phyloP scores from a whole-genome alignment of 2,113 vertebrate species.

The Saccopteryx leptura region DNA sequence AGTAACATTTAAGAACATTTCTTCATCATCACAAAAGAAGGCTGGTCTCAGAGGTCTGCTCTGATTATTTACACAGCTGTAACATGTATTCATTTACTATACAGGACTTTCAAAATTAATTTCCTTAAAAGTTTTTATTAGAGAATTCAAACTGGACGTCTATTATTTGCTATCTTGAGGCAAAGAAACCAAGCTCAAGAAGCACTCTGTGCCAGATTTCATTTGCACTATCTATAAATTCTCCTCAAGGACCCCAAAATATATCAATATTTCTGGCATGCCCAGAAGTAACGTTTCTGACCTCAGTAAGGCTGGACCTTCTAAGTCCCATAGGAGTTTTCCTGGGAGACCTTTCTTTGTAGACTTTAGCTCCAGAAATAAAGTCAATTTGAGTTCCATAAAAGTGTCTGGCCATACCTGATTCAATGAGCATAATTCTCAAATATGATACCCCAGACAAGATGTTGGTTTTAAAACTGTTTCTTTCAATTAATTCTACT shows the following conservation, averaged over 20 bases:
- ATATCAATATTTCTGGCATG: neutral
- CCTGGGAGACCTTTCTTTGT: neutral
- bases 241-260: neutral
- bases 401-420: neutral
- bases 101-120: neutral
- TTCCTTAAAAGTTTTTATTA: slow-evolving; percentile 41
- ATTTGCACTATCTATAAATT: slow-evolving; percentile 9
- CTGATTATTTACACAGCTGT: neutral
- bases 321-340: neutral
- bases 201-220: neutral
- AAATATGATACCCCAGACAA: neutral
- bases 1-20: neutral
- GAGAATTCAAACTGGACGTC: neutral
- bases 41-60: neutral
- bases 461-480: neutral
- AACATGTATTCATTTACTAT: neutral
- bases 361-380: neutral
- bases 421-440: slow-evolving; percentile 13
- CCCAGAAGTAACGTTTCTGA: neutral
- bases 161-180: slow-evolving; percentile 16
- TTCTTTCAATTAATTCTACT: neutral
- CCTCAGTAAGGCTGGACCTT: neutral
- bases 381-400: neutral
- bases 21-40: neutral
- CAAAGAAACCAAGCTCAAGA: slow-evolving; percentile 20